phyloP scores from a whole-genome alignment of 2,888 invertebrate species.

The Stenchaetothrips biformis region DNA sequence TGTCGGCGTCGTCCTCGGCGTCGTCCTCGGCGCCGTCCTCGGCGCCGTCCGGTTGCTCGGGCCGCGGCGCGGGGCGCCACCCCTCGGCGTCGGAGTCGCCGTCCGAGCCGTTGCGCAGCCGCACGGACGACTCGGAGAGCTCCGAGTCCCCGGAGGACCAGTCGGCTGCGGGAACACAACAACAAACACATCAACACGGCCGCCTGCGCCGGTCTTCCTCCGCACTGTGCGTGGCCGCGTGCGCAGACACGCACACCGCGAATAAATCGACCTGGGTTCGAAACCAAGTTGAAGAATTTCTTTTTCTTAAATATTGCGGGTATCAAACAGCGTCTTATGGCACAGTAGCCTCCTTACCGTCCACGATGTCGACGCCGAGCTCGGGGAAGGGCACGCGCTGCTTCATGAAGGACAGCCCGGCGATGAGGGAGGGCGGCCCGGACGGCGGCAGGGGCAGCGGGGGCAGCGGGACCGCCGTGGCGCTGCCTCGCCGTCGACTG shows the following conservation, averaged over 20 bases:
- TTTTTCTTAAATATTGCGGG: too few relatives aligned
- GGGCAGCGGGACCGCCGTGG: neutral
- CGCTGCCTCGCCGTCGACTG: neutral
- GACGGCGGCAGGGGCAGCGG: constrained; percentile 26
- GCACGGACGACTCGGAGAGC: neutral
- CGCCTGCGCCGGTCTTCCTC: too few relatives aligned
- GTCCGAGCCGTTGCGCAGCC: neutral
- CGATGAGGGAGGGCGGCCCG: constrained; percentile 34
- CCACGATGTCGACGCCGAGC: constrained; percentile 62
- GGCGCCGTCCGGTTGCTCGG: neutral
- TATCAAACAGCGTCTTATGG: neutral
- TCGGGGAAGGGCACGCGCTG: constrained; percentile 62
- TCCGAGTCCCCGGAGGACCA: constrained; percentile 4
- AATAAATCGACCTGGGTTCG: neutral
- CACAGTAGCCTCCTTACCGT: constrained; percentile 40
- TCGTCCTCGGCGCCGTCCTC: constrained; percentile 38
- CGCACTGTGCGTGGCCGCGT: too few relatives aligned
- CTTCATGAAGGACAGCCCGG: constrained; percentile 38
- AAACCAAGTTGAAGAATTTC: too few relatives aligned
- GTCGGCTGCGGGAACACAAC: neutral
- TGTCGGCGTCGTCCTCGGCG: constrained; percentile 39
- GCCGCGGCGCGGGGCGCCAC: neutral
- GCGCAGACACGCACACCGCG: too few relatives aligned
- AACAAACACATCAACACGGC: too few relatives aligned
- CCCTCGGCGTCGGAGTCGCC: neutral